Evolutionary conservation across 2,888 invertebrate species (phyloP), one percentile per base, ranked within the genome.

Genomic region (Mactromeris polynyma): DNA sequence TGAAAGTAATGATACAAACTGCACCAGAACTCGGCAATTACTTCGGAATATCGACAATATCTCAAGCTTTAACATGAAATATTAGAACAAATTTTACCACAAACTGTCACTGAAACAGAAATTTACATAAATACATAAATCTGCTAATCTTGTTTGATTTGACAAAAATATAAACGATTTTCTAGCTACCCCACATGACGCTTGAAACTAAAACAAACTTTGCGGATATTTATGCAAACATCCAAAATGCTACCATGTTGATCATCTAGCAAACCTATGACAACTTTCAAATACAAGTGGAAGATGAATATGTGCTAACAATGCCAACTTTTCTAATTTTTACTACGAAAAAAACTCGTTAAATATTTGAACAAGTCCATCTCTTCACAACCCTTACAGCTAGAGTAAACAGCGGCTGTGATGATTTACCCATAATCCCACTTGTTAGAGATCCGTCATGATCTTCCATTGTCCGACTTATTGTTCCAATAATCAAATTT

Each of bases 111-210:
- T 38, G 84, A 84, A 77, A 78, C 31, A 42, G 42, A 82, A 87
- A 83, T 87, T 87, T 83, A 83, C 85, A 88, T 90, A 90, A 87
- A 86, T 88, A 83, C 85, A 86, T 86, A 90, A 86, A 90, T 88
- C 88, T 79, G 78, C 69, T 90, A 86, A 90, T 90, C 88, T 77
- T 90, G 77, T 88, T 86, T 58, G 46, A 42, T 33, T 77, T 86
- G 64, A 85, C 73, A 58, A 69, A 83, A 88, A 88, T 46, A 81
- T 40, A 78, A 86, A 88, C 73, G 19, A 38, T 81, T 83, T 81
- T 58, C 31, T 79, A 84, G 77, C 54, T 91, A 92, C 92, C 92
- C 90, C 92, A 90, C 92, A 92, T 85, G 92, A 89, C 81, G 90
- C 54, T 33, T 82, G 40, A 87, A 86, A 89, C 80, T 79, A 40